Percentiles rank a stretch among this genome's conserved stretches.
These are phyloP conservation scores for Takifugu bimaculatus DNA, from an alignment of 2,113 vertebrate genomes.

Conservation along the genomic window DNA sequence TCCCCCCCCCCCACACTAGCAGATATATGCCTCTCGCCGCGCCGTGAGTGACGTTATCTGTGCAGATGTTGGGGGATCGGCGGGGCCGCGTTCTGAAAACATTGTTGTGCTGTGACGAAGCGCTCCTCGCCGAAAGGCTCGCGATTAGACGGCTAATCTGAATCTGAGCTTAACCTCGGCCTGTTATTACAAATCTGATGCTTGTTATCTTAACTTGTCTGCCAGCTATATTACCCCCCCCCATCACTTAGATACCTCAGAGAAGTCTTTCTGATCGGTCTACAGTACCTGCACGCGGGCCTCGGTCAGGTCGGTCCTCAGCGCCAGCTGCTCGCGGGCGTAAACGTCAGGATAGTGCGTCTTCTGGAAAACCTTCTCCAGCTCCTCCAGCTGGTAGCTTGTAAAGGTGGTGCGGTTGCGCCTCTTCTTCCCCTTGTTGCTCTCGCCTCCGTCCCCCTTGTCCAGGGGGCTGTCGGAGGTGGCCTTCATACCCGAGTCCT, in stretches of 20 bases:
- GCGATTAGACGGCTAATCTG: not conserved
- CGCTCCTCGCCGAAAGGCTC: not conserved
- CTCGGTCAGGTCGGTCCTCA: slow-evolving; percentile 97
- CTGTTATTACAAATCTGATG: not conserved
- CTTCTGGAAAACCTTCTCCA: slow-evolving; percentile 99
- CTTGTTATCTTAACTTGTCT: not conserved
- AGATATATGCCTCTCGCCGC: slow-evolving; percentile 66
- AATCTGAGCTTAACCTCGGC: not conserved
- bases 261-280: not conserved
- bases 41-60: slow-evolving; percentile 69
- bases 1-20: slow-evolving; percentile 60
- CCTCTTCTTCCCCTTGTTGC: slow-evolving; percentile 97
- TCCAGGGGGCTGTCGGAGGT: slow-evolving; percentile 83
- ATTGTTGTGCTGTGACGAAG: slow-evolving; percentile 5
- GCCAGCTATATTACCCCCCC: not conserved
- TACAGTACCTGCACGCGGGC: slow-evolving; percentile 90
- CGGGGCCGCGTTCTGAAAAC: slow-evolving; percentile 38
- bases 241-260: not conserved
- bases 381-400: slow-evolving; percentile 96
- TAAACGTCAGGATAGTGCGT: slow-evolving; percentile 98
- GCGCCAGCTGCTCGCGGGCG: slow-evolving; percentile 94
- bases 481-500: slow-evolving; percentile 75
- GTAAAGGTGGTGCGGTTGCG: slow-evolving; percentile 99
- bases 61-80: slow-evolving; percentile 59
- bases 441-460: slow-evolving; percentile 85